phyloP scores from a whole-genome alignment of 2,113 vertebrate genomes.

The Tauraco erythrolophus region DNA sequence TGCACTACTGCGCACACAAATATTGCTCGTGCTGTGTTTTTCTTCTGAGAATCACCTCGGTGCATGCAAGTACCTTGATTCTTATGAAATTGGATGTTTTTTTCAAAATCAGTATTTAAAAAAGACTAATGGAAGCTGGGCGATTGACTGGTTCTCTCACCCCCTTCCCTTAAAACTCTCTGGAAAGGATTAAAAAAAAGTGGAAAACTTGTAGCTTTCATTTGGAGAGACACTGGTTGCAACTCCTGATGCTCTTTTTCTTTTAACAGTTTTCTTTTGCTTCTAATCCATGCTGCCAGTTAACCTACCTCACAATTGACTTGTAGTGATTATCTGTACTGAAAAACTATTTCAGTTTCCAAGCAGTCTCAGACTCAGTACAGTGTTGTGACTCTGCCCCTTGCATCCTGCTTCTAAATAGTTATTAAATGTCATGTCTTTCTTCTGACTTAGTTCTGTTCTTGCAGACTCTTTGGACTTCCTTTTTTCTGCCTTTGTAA shows the following conservation, averaged over 20 bases:
- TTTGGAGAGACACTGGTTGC: background rate
- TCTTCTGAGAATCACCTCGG: background rate
- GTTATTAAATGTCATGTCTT: background rate
- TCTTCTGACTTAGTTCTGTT: background rate
- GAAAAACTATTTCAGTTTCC: background rate
- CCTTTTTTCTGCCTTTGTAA: background rate
- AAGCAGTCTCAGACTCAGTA: background rate
- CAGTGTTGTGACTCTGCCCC: background rate
- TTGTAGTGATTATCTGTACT: background rate
- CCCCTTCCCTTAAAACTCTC: background rate
- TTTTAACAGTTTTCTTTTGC: background rate
- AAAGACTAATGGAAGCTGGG: background rate
- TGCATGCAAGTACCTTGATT: background rate
- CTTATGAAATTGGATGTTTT: background rate
- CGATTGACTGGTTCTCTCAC: background rate
- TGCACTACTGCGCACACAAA: background rate
- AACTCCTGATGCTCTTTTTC: background rate
- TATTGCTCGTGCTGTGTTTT: background rate
- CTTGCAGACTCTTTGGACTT: background rate
- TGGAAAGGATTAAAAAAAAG: background rate
- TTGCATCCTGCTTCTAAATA: background rate
- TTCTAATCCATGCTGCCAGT: background rate
- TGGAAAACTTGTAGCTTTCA: background rate
- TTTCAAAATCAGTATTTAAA: background rate
- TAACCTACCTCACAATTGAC: background rate